Conservation (phyloP, 2,888 invertebrate genomes). For the Acanthoscelides obtectus region DNA sequence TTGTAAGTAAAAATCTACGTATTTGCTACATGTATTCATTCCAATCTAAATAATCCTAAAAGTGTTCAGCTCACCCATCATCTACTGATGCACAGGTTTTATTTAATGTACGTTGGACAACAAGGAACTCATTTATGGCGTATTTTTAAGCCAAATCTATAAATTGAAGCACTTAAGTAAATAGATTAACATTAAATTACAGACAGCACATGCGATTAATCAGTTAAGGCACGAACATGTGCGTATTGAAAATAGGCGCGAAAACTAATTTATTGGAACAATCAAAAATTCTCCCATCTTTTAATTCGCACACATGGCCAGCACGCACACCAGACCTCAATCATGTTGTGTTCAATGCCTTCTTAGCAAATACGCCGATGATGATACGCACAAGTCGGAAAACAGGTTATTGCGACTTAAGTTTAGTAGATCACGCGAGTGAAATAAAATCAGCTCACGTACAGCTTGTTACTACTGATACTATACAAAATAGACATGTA, state of each 20-base stretch:
- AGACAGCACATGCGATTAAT: background rate
- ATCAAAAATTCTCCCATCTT: background rate
- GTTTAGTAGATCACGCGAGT: too few relatives aligned
- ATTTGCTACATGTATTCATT: too few relatives aligned
- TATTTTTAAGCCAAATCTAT: background rate
- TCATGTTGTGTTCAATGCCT: background rate
- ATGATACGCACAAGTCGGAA: background rate
- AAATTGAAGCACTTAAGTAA: background rate
- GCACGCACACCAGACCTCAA: background rate
- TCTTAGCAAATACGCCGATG: background rate
- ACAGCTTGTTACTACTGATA: too few relatives aligned
- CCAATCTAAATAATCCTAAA: too few relatives aligned
- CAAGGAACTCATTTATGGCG: background rate
- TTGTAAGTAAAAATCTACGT: too few relatives aligned
- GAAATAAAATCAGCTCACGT: too few relatives aligned
- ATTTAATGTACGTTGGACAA: too few relatives aligned
- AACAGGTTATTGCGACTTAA: background rate
- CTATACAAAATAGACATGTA: too few relatives aligned
- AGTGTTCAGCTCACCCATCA: too few relatives aligned
- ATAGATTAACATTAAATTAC: background rate
- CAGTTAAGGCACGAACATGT: background rate
- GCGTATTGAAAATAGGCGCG: background rate
- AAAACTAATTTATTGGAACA: background rate
- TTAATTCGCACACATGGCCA: background rate
- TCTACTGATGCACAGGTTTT: too few relatives aligned